Conservation (phyloP, 1,140 invertebrate genomes). For the Frieseomelitta varia region DNA sequence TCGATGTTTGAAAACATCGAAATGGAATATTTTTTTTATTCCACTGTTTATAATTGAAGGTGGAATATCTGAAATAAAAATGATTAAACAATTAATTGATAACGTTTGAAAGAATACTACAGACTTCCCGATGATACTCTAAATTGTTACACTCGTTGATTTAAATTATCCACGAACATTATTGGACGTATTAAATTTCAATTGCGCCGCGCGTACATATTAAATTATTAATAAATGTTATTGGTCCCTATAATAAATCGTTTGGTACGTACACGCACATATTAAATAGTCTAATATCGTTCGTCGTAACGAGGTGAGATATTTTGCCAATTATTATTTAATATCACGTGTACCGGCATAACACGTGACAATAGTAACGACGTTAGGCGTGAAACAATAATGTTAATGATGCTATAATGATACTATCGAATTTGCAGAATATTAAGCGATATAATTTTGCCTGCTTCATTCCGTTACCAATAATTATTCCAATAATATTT, state of each 20-base stretch:
- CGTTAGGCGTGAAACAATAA: background rate
- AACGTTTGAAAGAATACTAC: too few relatives aligned
- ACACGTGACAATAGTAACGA: background rate
- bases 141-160: background rate
- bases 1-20: too few relatives aligned
- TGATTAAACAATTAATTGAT: too few relatives aligned
- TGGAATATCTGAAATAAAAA: too few relatives aligned
- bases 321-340: background rate
- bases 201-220: background rate
- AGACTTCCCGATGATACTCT: too few relatives aligned
- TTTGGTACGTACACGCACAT: background rate
- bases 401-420: background rate
- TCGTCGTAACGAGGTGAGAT: background rate
- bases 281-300: background rate
- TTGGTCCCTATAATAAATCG: background rate
- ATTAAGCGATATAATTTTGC: background rate
- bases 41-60: too few relatives aligned
- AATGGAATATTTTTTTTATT: too few relatives aligned
- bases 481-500: constrained; percentile 10
- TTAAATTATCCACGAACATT: background rate
- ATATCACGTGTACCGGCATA: background rate
- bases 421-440: constrained; percentile 2
- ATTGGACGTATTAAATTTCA: background rate
- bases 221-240: background rate
- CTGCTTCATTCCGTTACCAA: background rate